These are phyloP conservation scores for Mionectes macconnelli DNA, from an alignment of 2,113 vertebrate genomes.

Conservation along the genomic window DNA sequence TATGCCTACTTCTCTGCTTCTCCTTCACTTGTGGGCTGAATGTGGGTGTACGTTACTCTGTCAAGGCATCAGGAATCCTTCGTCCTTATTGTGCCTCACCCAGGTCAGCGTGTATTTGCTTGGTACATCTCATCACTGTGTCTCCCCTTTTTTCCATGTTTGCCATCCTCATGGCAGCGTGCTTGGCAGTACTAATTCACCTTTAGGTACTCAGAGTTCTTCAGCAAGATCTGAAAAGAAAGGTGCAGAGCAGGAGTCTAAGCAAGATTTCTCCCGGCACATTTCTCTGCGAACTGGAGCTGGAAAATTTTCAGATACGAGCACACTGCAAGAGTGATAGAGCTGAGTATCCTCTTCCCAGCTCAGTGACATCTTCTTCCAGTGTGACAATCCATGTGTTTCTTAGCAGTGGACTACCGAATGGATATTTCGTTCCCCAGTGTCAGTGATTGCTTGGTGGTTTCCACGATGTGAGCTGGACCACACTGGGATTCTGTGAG, in stretches of 20 bases:
- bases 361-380: accelerated
- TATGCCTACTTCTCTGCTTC: neutral
- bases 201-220: neutral
- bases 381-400: accelerated
- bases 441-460: neutral
- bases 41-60: accelerated
- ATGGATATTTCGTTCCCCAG: neutral
- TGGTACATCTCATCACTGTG: neutral
- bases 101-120: neutral
- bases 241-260: no score
- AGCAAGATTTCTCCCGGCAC: no score
- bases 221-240: neutral
- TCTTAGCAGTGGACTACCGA: neutral
- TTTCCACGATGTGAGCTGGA: neutral
- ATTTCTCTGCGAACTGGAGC: no score
- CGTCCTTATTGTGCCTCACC: neutral
- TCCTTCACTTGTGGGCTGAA: neutral
- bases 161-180: neutral
- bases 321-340: no score
- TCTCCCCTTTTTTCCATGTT: neutral
- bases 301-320: no score
- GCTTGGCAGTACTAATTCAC: neutral
- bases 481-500: neutral
- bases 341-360: neutral
- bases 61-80: neutral